Evolutionary conservation across 2,113 vertebrate species (phyloP).

Genomic region (Oceanodroma tethys): DNA sequence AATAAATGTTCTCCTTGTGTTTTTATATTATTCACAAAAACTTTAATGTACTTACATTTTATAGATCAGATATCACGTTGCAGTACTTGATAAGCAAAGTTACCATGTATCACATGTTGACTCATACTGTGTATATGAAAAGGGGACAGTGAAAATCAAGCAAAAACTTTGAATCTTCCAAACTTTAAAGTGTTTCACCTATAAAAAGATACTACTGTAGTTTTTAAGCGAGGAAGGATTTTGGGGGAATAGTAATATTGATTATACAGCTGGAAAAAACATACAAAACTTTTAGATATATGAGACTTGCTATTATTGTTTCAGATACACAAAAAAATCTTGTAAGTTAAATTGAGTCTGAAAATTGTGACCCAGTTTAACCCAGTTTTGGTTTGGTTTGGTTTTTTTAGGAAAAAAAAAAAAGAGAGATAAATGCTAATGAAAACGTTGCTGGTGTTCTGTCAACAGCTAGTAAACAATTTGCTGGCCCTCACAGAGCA

Average conservation of each 20-base stretch:
- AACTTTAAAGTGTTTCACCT: background rate
- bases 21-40: background rate
- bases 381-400: background rate
- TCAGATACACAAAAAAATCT: background rate
- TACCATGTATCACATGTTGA: background rate
- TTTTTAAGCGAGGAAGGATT: background rate
- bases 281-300: background rate
- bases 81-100: background rate
- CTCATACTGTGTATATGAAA: background rate
- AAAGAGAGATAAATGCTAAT: background rate
- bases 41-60: background rate
- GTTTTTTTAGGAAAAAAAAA: background rate
- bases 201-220: background rate
- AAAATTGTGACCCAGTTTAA: background rate
- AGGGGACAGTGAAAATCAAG: background rate
- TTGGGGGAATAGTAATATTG: background rate
- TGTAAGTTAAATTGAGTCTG: background rate
- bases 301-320: background rate
- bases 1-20: background rate
- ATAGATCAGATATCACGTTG: background rate
- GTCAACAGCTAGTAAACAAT: background rate
- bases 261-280: background rate
- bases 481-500: background rate
- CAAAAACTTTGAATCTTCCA: background rate
- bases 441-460: background rate